These are phyloP conservation scores for Apteryx mantelli DNA, from an alignment of 2,113 vertebrate genomes.

Conservation along the genomic window DNA sequence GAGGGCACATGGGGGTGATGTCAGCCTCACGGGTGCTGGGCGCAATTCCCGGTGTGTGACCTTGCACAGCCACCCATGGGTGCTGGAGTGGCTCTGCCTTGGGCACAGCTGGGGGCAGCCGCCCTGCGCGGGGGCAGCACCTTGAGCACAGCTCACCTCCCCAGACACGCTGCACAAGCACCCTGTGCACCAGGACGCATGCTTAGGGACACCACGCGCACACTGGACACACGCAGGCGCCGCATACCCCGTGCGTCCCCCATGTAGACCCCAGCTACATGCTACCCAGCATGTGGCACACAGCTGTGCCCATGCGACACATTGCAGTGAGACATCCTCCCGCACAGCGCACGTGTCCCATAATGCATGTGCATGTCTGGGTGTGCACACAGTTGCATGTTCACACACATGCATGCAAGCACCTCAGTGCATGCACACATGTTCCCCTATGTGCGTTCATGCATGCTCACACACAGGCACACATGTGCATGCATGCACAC, in stretches of 20 bases:
- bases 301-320: too few species aligned
- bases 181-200: too few species aligned
- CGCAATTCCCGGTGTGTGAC: too few species aligned
- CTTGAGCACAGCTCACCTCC: too few species aligned
- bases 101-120: too few species aligned
- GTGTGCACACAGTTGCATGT: fast-evolving
- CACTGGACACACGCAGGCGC: background rate
- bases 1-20: too few species aligned
- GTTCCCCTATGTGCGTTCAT: fast-evolving
- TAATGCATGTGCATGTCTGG: fast-evolving
- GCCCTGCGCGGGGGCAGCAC: too few species aligned
- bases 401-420: fast-evolving
- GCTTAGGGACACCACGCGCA: too few species aligned
- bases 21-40: too few species aligned
- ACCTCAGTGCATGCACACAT: fast-evolving
- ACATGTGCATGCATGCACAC: fast-evolving
- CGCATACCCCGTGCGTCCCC: fast-evolving
- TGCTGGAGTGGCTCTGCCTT: too few species aligned
- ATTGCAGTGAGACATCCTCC: background rate
- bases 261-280: fast-evolving
- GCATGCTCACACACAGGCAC: background rate
- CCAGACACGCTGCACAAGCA: too few species aligned
- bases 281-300: fast-evolving
- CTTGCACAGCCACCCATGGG: too few species aligned
- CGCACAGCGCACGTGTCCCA: background rate